Base-by-base conservation (phyloP, 92 coral and sea anemone species). In the Bergia puertoricense region DNA sequence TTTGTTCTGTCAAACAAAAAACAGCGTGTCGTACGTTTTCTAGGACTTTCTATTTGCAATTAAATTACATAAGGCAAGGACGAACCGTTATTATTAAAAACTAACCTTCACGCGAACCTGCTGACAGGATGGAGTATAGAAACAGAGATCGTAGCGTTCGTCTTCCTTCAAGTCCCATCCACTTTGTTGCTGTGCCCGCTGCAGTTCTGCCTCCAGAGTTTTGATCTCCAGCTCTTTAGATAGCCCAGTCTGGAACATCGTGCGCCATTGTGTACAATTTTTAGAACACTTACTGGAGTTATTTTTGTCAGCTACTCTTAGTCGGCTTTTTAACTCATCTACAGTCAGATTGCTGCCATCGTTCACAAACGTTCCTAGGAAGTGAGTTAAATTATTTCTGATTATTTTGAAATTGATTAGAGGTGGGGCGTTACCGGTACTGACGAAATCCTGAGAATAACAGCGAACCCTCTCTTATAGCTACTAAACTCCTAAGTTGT, bases 41-140 rank as follows among this genome's bases (percentile, higher is more conserved):
- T 30, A 30, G 8, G 54, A 48, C 54, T 48, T 4, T 4, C 54
- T 48, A 48, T 48, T 48, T 48, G 8, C 54, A 30, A 30, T 30
- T 30, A 30, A 30, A 30, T 30, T 30, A 30, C 30, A 30, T 30
- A 30, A 46, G 5, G 5, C 50, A 46, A 46, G 50, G 50, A 46
- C 50, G 1, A 1, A 46, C 50, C 8, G 50, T 46, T 15, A 2
- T 56, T 37, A 36, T 6, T 4, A 2, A 37, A 37, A 40, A 73
- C 77, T 23, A 36, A 73, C 77, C 77, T 73, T 73, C 42, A 38
- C 77, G 1, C 79, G 79, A 43, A 74, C 46, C 50, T 74, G 79
- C 20, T 43, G 79, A 74, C 79, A 74, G 8, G 79, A 74, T 38
- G 79, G 79, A 11, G 79, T 74, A 11, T 74, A 74, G 79, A 74